These are phyloP conservation scores for Atherinosoma microstoma DNA, from an alignment of 2,797 vertebrate genomes.

Conservation along the genomic window DNA sequence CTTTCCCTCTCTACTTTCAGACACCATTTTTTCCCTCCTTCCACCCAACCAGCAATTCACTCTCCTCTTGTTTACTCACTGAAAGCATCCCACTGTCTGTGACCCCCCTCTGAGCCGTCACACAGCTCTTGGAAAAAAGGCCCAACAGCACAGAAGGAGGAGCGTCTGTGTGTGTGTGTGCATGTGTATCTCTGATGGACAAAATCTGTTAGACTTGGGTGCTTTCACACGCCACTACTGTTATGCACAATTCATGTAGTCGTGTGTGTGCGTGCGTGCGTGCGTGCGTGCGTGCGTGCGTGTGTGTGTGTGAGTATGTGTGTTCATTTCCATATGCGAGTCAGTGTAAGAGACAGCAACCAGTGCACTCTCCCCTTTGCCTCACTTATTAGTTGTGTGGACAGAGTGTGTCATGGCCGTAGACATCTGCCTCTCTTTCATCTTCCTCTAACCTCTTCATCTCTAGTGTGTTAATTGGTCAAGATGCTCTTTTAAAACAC, in stretches of 20 bases:
- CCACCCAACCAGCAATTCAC: conserved; percentile 17
- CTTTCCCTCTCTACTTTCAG: conserved; percentile 14
- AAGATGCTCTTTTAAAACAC: conserved; percentile 23
- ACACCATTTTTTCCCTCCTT: conserved; percentile 1
- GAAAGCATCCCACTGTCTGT: conserved; percentile 41
- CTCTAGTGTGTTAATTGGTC: conserved; percentile 46
- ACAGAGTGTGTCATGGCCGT: conserved; percentile 27
- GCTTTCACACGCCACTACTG: conserved; percentile 43
- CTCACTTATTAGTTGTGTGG: conserved; percentile 38
- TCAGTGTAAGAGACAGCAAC: conserved; percentile 35
- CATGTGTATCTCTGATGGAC: conserved; percentile 18
- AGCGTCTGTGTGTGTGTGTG: conserved; percentile 20
- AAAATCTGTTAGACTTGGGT: conserved; percentile 15
- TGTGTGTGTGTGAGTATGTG: conserved; percentile 10
- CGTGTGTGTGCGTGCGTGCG: conserved; percentile 12
- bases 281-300: conserved; percentile 9
- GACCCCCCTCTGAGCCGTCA: conserved; percentile 26
- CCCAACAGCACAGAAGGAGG: conserved; percentile 36
- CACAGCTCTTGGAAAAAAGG: conserved; percentile 35
- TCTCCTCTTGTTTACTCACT: conserved; percentile 46
- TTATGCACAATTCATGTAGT: background rate
- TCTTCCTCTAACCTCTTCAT: conserved; percentile 38
- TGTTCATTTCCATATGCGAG: conserved; percentile 38
- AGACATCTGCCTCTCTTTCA: conserved; percentile 36
- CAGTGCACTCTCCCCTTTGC: conserved; percentile 20